These are phyloP conservation scores for Callithrix jacchus DNA, from an alignment of 2,113 vertebrate genomes.

Conservation along the genomic window DNA sequence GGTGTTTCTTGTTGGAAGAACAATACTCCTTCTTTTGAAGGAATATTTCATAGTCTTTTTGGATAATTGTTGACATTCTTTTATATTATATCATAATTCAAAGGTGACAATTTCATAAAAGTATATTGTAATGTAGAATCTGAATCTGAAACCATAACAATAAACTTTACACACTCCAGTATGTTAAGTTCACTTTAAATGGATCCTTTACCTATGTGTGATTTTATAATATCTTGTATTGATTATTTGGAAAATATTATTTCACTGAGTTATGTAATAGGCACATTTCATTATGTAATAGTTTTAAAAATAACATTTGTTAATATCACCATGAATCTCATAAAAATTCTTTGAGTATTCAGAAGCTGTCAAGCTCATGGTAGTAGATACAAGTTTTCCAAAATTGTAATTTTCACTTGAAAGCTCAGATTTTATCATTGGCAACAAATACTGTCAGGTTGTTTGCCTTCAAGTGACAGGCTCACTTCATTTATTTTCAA, in stretches of 20 bases:
- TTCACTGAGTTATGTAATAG: background rate
- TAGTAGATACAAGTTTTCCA: conserved; percentile 10
- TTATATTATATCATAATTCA: background rate
- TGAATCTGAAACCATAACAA: background rate
- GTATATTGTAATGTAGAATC: background rate
- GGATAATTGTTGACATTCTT: background rate
- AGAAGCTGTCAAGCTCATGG: conserved; percentile 24
- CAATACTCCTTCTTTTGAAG: background rate
- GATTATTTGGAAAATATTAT: background rate
- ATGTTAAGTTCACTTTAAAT: conserved; percentile 16
- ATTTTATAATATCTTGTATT: background rate
- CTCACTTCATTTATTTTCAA: conserved; percentile 63
- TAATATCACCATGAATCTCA: conserved; percentile 12
- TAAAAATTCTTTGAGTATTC: conserved; percentile 9
- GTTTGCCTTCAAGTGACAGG: conserved; percentile 54
- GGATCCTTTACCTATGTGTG: background rate
- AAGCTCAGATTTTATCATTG: conserved; percentile 63
- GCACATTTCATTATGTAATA: background rate
- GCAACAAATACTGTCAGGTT: conserved; percentile 35
- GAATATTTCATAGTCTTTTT: background rate
- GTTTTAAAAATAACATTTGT: background rate
- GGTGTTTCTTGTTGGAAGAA: background rate
- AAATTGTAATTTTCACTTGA: conserved; percentile 57
- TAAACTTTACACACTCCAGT: background rate
- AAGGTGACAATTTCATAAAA: conserved; percentile 10